Percentiles rank a stretch among this genome's conserved stretches.
These are phyloP conservation scores for Lagopus muta DNA, from an alignment of 2,113 vertebrate genomes.

Conservation along the genomic window DNA sequence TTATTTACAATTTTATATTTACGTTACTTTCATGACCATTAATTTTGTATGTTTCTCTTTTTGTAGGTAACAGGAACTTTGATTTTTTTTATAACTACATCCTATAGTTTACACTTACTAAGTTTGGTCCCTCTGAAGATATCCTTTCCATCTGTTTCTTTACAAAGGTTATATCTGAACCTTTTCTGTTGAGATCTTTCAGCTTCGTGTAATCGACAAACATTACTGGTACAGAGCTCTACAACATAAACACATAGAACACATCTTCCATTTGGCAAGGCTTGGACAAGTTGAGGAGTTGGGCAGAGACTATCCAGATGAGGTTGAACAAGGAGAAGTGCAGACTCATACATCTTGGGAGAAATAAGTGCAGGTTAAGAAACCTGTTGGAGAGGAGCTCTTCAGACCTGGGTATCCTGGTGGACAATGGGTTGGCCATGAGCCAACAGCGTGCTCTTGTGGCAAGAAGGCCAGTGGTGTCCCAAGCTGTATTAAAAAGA, in stretches of 20 bases:
- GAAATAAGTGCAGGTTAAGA: too few relatives aligned
- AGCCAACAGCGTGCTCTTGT: too few relatives aligned
- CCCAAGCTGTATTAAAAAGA: too few relatives aligned
- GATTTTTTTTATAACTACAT: neutral
- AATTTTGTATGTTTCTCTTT: neutral
- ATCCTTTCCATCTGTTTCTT: neutral
- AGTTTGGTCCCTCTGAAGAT: neutral
- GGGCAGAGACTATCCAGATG: too few relatives aligned
- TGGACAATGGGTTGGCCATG: too few relatives aligned
- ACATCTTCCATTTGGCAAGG: too few relatives aligned
- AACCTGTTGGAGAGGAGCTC: too few relatives aligned
- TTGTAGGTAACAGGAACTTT: neutral
- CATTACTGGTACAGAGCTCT: neutral
- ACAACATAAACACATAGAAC: neutral
- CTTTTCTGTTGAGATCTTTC: neutral
- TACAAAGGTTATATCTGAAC: neutral
- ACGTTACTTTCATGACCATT: neutral
- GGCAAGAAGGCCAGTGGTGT: too few relatives aligned
- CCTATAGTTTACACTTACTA: neutral
- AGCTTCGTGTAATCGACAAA: neutral
- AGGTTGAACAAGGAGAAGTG: too few relatives aligned
- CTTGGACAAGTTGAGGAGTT: too few relatives aligned
- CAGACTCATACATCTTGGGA: too few relatives aligned
- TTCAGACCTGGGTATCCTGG: too few relatives aligned
- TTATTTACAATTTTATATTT: neutral